Conservation (phyloP, 2,113 vertebrate species). For the Hippocampus barbouri region DNA sequence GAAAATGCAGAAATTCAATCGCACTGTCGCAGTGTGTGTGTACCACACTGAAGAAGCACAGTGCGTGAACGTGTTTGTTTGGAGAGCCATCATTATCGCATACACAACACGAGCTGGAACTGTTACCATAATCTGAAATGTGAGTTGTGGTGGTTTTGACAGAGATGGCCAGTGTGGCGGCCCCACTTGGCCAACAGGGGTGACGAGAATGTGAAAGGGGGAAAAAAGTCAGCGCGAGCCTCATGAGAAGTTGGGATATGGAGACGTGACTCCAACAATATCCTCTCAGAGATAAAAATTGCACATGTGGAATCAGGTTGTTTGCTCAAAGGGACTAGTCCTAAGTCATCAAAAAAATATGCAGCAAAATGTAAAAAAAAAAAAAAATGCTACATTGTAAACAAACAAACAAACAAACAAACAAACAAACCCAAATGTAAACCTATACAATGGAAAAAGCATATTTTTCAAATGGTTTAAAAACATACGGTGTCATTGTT, state of each 20-base stretch:
- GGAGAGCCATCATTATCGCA: neutral
- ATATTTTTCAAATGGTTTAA: too few species aligned
- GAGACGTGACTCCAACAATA: conserved; percentile 50
- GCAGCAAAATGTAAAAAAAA: neutral
- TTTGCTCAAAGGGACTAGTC: neutral
- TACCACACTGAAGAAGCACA: too few species aligned
- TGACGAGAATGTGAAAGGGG: conserved; percentile 57
- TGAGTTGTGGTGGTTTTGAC: neutral
- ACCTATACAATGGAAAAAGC: too few species aligned
- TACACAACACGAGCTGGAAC: neutral
- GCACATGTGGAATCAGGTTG: conserved; percentile 33
- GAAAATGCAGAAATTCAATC: too few species aligned
- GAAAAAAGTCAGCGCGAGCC: conserved; percentile 2
- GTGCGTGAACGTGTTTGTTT: too few species aligned
- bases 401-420: too few species aligned
- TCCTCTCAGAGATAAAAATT: conserved; percentile 25
- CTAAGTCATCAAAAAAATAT: neutral
- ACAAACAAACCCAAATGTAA: too few species aligned
- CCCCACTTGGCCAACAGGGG: conserved; percentile 34
- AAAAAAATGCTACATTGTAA: too few species aligned
- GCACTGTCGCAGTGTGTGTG: too few species aligned
- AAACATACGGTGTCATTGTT: too few species aligned
- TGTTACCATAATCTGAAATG: neutral
- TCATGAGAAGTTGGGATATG: conserved; percentile 28
- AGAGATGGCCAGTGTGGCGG: conserved; percentile 38